Evolutionary conservation across 2,113 vertebrate species (phyloP).

Genomic region (Eulemur macaco): DNA sequence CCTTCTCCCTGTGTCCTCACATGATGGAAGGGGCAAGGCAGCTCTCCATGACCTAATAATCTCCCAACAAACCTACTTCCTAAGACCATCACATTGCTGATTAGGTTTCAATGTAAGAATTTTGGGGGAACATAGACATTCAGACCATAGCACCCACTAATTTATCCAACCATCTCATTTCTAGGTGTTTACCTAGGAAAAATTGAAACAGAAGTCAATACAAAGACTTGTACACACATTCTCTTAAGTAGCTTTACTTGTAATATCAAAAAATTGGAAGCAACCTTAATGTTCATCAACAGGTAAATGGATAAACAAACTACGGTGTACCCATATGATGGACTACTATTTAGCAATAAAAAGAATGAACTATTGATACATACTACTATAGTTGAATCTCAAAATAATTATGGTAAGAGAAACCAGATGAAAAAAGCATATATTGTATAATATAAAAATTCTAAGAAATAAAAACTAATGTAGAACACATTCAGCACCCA

Average conservation of each 20-base stretch:
- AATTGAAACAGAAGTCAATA: neutral
- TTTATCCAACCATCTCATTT: neutral
- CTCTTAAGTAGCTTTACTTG: neutral
- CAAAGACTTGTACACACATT: neutral
- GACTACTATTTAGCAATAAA: neutral
- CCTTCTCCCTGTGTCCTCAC: neutral
- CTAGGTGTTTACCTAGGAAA: neutral
- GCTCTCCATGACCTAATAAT: neutral
- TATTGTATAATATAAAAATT: neutral
- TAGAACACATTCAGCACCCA: neutral
- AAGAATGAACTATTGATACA: neutral
- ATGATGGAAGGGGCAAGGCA: neutral
- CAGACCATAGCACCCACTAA: neutral
- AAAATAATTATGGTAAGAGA: slow-evolving; percentile 11
- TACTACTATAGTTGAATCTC: neutral
- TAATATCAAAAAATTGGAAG: neutral
- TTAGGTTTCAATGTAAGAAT: neutral
- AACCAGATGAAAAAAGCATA: neutral
- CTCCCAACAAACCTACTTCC: neutral
- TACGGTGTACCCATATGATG: neutral
- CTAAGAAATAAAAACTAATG: neutral
- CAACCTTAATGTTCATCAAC: neutral
- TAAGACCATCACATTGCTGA: neutral
- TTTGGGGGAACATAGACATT: neutral
- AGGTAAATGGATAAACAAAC: neutral